Percentiles rank a stretch among this genome's conserved stretches.
Evolutionary conservation across 35 echinoderm and acorn worm species (phyloP).

Genomic region (Acanthaster planci): DNA sequence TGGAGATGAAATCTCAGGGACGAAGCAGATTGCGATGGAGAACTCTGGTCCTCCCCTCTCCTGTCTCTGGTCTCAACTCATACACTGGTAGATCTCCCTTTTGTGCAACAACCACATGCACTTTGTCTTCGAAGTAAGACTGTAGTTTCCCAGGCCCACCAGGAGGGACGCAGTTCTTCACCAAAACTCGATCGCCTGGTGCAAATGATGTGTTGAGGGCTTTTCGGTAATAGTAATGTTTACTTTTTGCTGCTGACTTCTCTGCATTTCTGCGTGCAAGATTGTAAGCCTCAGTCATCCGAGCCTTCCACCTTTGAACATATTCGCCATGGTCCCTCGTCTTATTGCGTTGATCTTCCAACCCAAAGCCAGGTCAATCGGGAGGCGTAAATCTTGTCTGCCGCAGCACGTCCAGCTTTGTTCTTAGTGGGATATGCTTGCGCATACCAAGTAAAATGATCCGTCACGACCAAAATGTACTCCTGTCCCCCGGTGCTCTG

Average conservation of each 20-base stretch:
- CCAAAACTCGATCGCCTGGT: constrained; percentile 61
- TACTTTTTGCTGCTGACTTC: constrained; percentile 41
- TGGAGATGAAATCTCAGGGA: neutral
- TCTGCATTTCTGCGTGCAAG: constrained; percentile 40
- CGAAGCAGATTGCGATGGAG: neutral
- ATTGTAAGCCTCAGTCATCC: constrained; percentile 56
- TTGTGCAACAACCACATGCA: constrained; percentile 28
- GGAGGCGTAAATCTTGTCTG: constrained; percentile 59
- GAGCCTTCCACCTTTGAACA: constrained; percentile 55
- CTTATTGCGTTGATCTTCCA: neutral
- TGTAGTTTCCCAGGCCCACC: constrained; percentile 41
- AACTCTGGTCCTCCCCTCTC: neutral
- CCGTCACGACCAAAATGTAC: constrained; percentile 65
- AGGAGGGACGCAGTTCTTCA: constrained; percentile 22
- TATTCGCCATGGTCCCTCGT: constrained; percentile 35
- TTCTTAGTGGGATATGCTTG: constrained; percentile 70
- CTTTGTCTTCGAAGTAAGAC: constrained; percentile 39
- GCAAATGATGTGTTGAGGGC: neutral
- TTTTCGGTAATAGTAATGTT: constrained; percentile 39
- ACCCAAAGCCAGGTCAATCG: constrained; percentile 63
- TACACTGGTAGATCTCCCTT: neutral
- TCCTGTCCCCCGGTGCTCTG: constrained; percentile 36
- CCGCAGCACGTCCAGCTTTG: constrained; percentile 58
- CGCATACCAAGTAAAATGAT: constrained; percentile 55
- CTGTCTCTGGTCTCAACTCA: neutral